These are phyloP conservation scores for Apus apus DNA, from an alignment of 2,113 vertebrate species.

Conservation along the genomic window DNA sequence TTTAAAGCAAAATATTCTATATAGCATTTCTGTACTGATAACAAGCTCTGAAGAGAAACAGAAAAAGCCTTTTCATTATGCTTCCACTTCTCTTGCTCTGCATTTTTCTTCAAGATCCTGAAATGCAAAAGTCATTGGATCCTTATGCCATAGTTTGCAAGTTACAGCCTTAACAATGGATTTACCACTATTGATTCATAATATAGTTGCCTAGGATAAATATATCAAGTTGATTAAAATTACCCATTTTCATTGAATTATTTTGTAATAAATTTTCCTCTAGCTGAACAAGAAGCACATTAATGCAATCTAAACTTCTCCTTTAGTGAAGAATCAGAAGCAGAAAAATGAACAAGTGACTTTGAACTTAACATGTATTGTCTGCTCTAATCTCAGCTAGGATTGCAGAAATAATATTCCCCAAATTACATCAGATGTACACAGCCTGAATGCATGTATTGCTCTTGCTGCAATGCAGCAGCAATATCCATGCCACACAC, in stretches of 20 bases:
- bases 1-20: neutral
- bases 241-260: conserved; percentile 18
- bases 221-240: conserved; percentile 45
- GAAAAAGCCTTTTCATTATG: neutral
- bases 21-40: neutral
- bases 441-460: neutral
- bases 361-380: neutral
- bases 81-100: neutral
- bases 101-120: neutral
- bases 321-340: neutral
- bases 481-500: neutral
- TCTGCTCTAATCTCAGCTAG: neutral
- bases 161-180: neutral
- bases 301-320: neutral
- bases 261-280: conserved; percentile 23
- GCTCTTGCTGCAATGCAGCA: neutral
- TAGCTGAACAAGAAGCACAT: conserved; percentile 14
- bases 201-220: neutral
- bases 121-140: neutral
- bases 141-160: neutral
- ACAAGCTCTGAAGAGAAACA: neutral
- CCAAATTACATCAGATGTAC: neutral
- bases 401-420: neutral
- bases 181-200: conserved; percentile 20
- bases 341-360: neutral